Conservation (phyloP, 2,113 vertebrate species). For the Sitta europaea region DNA sequence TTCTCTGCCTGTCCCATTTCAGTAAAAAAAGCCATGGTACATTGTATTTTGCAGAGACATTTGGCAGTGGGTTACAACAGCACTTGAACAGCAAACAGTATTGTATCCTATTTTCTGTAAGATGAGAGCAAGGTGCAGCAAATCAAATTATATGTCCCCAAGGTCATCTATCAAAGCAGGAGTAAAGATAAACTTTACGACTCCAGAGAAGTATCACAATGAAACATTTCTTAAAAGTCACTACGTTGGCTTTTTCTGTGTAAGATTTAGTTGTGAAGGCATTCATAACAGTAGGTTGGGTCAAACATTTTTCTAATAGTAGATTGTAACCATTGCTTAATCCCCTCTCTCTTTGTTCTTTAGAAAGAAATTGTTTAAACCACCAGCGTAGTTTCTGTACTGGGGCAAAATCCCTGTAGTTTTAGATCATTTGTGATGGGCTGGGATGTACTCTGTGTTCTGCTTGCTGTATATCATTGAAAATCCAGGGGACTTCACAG, state of each 20-base stretch:
- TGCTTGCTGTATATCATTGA: neutral
- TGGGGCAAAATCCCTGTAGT: neutral
- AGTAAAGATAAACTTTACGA: neutral
- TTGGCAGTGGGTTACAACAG: neutral
- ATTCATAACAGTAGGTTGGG: neutral
- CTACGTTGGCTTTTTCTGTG: neutral
- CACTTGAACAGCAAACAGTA: neutral
- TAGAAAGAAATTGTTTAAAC: neutral
- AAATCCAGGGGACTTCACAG: neutral
- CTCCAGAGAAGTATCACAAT: neutral
- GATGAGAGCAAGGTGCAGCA: neutral
- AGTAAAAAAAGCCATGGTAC: neutral
- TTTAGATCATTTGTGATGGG: neutral
- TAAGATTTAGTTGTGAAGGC: neutral
- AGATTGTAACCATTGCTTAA: neutral
- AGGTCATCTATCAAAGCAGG: neutral
- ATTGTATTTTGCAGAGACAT: neutral
- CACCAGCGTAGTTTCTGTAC: neutral
- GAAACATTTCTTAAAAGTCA: neutral
- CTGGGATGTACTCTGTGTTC: neutral
- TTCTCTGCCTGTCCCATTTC: neutral
- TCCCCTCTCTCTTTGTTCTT: neutral
- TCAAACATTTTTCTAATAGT: neutral
- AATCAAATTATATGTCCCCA: neutral
- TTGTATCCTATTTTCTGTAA: neutral